Conservation (phyloP, 2,888 invertebrate species). For the Anthrax anthrax region DNA sequence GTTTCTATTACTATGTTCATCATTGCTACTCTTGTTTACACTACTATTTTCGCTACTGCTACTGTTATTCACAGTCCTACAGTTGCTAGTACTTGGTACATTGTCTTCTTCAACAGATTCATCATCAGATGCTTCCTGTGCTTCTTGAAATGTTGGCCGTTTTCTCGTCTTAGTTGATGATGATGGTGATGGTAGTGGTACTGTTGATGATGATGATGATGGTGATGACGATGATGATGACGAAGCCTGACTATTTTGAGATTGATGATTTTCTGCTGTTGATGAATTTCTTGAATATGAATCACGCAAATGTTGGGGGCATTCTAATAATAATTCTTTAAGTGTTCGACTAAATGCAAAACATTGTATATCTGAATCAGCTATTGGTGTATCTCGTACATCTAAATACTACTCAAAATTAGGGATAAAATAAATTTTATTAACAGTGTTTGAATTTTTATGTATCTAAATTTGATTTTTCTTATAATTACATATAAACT, state of each 20-base stretch:
- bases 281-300: background rate
- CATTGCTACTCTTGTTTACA: too few relatives aligned
- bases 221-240: background rate
- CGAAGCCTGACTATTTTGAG: too few relatives aligned
- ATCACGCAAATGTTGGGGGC: conserved; percentile 21
- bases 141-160: conserved; percentile 1
- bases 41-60: background rate
- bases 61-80: background rate
- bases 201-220: background rate
- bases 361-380: conserved; percentile 45
- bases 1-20: background rate
- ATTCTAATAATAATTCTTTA: conserved; percentile 39
- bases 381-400: conserved; percentile 40
- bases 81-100: too few relatives aligned
- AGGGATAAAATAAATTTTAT: background rate
- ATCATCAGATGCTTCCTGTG: background rate
- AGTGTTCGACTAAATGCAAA: conserved; percentile 39
- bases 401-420: conserved; percentile 35
- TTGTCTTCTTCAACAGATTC: background rate
- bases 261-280: background rate
- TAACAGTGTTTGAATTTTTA: too few relatives aligned
- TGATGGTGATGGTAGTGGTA: too few relatives aligned
- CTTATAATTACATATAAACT: conserved; percentile 26
- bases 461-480: too few relatives aligned
- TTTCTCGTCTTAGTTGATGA: too few relatives aligned